Evolutionary conservation across 2,888 invertebrate genomes (phyloP).

Genomic region (Cataglyphis rosenhaueri): DNA sequence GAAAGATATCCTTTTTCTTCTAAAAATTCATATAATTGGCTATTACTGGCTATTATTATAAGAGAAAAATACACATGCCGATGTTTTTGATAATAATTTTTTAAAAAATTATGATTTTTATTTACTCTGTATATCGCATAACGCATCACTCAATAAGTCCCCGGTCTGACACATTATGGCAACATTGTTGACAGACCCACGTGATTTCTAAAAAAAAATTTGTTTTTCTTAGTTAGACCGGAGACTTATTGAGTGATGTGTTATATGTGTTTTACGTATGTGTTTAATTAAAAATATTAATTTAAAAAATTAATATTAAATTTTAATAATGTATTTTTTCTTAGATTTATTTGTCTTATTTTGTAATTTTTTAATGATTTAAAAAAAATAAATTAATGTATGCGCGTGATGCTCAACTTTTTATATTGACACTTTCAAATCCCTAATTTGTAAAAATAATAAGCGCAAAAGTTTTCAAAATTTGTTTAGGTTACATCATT

Average conservation of each 20-base stretch:
- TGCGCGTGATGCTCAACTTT: too few species aligned
- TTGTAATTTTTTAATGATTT: background rate
- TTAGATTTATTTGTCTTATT: background rate
- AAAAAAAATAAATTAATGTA: background rate
- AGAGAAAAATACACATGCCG: background rate
- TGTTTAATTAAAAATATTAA: too few species aligned
- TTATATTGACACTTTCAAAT: too few species aligned
- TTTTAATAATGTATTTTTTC: background rate
- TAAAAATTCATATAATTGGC: constrained; percentile 25
- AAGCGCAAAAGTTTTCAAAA: background rate
- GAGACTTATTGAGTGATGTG: too few species aligned
- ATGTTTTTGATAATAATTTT: background rate
- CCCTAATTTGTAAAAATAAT: background rate
- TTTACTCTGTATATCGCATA: background rate
- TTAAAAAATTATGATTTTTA: background rate
- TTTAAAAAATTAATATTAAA: background rate
- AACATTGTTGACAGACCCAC: too few species aligned
- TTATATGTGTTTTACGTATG: too few species aligned
- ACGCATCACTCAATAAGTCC: too few species aligned
- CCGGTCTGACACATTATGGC: too few species aligned
- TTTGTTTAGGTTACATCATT: background rate
- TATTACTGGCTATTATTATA: background rate
- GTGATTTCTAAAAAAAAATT: too few species aligned
- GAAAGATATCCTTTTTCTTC: constrained; percentile 19
- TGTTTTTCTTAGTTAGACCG: too few species aligned